A percentile compares a stretch with the other conserved stretches of the same genome.
These are phyloP conservation scores for Monomorium pharaonis DNA, from an alignment of 1,140 invertebrate genomes.

Conservation along the genomic window DNA sequence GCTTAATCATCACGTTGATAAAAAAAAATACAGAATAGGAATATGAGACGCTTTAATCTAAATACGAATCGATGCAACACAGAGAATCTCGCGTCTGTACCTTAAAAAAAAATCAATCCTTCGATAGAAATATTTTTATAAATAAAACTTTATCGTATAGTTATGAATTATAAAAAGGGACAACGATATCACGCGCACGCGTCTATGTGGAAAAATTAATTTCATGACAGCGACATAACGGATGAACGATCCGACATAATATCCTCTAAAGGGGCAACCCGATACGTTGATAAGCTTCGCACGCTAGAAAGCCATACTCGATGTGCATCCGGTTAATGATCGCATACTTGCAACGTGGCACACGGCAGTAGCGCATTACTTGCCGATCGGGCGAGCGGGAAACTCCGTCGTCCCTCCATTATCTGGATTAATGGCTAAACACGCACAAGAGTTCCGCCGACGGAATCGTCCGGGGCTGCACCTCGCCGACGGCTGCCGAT, in stretches of 20 bases:
- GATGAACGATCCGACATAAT: constrained; percentile 21
- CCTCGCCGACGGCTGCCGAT: constrained; percentile 77
- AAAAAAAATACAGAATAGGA: neutral
- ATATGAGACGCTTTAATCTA: neutral
- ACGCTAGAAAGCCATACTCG: constrained; percentile 34
- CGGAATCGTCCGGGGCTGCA: constrained; percentile 45
- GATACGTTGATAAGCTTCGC: constrained; percentile 37
- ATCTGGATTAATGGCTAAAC: constrained; percentile 73
- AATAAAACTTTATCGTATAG: neutral
- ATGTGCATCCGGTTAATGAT: constrained; percentile 40
- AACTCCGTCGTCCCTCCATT: constrained; percentile 67
- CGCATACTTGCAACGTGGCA: constrained; percentile 29
- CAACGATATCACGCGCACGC: neutral
- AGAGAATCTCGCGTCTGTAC: neutral
- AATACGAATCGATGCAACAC: neutral
- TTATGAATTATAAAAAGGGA: neutral
- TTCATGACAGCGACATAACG: neutral
- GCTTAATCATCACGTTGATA: constrained; percentile 38
- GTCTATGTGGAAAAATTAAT: constrained; percentile 20
- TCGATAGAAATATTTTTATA: neutral
- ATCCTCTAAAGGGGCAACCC: constrained; percentile 11
- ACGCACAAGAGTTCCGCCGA: constrained; percentile 68
- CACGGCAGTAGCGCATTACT: constrained; percentile 19
- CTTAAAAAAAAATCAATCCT: neutral
- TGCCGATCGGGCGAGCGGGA: constrained; percentile 41